phyloP scores from a whole-genome alignment of 2,888 invertebrate species.

The Heteropelma amictum region DNA sequence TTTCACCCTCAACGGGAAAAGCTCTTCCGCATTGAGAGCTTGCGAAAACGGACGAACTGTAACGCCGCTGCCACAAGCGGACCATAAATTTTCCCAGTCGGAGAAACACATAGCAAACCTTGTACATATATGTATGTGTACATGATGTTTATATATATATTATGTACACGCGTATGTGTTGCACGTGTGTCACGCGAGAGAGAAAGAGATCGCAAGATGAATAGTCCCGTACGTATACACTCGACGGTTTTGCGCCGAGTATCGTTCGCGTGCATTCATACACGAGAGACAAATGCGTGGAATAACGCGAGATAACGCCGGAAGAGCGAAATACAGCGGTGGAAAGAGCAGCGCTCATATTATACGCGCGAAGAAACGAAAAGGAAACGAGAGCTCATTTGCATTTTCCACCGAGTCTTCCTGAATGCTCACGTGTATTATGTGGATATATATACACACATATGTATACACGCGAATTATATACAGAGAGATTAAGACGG shows the following conservation, averaged over 20 bases:
- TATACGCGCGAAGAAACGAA: conserved; percentile 14
- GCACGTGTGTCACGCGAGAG: too few relatives aligned
- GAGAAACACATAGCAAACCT: conserved; percentile 48
- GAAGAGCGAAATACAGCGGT: conserved; percentile 22
- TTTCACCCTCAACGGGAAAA: conserved; percentile 20
- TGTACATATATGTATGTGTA: conserved; percentile 6
- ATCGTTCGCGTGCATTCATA: conserved; percentile 27
- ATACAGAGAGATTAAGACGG: not conserved
- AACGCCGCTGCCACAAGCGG: conserved; percentile 59
- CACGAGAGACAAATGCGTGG: conserved; percentile 22
- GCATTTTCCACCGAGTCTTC: conserved; percentile 64
- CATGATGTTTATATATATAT: not conserved
- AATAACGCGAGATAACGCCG: conserved; percentile 43
- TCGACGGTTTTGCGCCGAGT: conserved; percentile 18
- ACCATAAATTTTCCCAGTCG: conserved; percentile 67
- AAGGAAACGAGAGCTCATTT: conserved; percentile 58
- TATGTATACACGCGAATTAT: not conserved
- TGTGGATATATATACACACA: not conserved
- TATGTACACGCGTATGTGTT: too few relatives aligned
- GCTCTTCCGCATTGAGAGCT: conserved; percentile 45
- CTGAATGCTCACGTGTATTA: conserved; percentile 10
- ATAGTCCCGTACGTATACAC: conserved; percentile 7
- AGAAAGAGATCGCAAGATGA: conserved; percentile 22
- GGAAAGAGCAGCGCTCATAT: conserved; percentile 1
- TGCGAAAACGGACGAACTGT: conserved; percentile 54